Percentiles rank a stretch among this genome's conserved stretches.
These are phyloP conservation scores for Gibbula magus DNA, from an alignment of 2,888 invertebrate genomes.

Conservation along the genomic window DNA sequence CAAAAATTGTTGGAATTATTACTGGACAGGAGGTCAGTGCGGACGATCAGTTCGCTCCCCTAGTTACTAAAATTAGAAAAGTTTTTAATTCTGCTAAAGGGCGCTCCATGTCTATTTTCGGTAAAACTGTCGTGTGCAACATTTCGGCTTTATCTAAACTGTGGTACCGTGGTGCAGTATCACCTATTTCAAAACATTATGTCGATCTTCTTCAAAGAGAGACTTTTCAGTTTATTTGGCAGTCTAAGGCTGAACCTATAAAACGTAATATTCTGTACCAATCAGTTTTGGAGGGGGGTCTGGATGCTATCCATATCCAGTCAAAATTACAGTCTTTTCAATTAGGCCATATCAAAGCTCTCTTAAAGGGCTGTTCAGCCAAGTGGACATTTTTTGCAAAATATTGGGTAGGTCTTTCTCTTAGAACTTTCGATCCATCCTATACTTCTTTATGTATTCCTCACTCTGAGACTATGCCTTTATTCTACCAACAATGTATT, in stretches of 20 bases:
- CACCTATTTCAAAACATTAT: not conserved
- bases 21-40: conserved; percentile 31
- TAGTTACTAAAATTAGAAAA: not conserved
- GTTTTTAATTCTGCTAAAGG: not conserved
- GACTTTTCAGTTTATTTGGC: conserved; percentile 5
- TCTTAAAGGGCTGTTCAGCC: conserved; percentile 21
- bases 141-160: conserved; percentile 18
- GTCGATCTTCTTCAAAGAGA: not conserved
- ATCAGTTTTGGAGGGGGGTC: not conserved
- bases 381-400: conserved; percentile 36
- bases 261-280: not conserved
- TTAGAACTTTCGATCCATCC: conserved; percentile 2
- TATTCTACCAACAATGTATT: conserved; percentile 25
- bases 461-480: conserved; percentile 29
- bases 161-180: conserved; percentile 9
- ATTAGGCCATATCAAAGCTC: conserved; percentile 19
- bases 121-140: conserved; percentile 24
- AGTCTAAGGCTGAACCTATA: conserved; percentile 15
- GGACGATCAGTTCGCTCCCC: conserved; percentile 7
- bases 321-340: conserved; percentile 15
- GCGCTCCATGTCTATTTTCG: conserved; percentile 32
- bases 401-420: conserved; percentile 36
- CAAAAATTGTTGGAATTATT: conserved; percentile 39
- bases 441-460: conserved; percentile 20
- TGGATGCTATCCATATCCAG: conserved; percentile 15